A percentile compares a stretch with the other conserved stretches of the same genome.
phyloP scores from a whole-genome alignment of 2,888 invertebrate genomes.

The Cataglyphis cursor region DNA sequence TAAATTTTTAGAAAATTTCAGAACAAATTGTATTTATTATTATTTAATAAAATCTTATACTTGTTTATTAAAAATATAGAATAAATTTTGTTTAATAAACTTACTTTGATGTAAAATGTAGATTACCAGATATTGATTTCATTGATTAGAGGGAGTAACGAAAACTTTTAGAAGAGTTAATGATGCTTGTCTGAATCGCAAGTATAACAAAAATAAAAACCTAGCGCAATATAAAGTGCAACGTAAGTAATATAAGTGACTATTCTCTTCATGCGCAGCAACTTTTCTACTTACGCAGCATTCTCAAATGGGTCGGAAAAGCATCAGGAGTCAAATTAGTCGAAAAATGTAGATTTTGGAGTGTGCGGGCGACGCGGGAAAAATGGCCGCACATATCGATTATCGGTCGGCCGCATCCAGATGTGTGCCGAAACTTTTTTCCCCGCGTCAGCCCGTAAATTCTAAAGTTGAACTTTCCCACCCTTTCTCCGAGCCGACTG shows the following conservation, averaged over 20 bases:
- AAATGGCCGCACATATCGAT: constrained; percentile 70
- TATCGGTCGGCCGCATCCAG: constrained; percentile 69
- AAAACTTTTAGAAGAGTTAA: constrained; percentile 18
- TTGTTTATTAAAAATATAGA: background rate
- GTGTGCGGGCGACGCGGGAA: constrained; percentile 41
- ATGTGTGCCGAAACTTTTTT: constrained; percentile 70
- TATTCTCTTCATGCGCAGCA: background rate
- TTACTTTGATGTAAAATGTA: background rate
- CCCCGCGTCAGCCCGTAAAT: constrained; percentile 66
- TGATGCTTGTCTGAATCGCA: constrained; percentile 18
- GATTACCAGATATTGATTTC: background rate
- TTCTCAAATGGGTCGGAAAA: constrained; percentile 25
- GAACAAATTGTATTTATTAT: background rate
- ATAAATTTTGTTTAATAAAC: background rate
- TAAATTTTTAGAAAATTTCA: background rate
- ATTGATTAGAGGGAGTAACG: background rate
- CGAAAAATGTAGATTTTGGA: constrained; percentile 60
- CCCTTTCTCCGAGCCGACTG: background rate
- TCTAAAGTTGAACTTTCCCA: constrained; percentile 66
- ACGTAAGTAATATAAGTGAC: constrained; percentile 19
- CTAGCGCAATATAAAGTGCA: background rate
- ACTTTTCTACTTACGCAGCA: constrained; percentile 32
- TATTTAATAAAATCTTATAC: constrained; percentile 4
- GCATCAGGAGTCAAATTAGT: constrained; percentile 54
- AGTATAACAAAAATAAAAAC: constrained; percentile 6